Percentiles rank a stretch among this genome's conserved stretches.
Evolutionary conservation across 2,888 invertebrate species (phyloP).

Genomic region (Xylota sylvarum): DNA sequence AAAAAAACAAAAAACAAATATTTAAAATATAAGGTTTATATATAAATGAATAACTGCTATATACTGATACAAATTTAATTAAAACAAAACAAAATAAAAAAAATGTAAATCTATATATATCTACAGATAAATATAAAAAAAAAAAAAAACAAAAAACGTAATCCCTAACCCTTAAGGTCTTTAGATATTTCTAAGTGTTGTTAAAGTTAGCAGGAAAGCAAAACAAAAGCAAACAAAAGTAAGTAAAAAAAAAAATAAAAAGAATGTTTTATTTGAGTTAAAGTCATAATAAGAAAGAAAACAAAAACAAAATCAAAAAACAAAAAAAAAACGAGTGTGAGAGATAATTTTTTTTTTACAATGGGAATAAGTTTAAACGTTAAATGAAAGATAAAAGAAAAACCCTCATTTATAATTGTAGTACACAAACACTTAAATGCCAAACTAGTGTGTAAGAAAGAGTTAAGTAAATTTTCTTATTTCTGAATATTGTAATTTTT

Average conservation of each 20-base stretch:
- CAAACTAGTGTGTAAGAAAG: conserved; percentile 72
- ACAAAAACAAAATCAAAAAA: conserved; percentile 28
- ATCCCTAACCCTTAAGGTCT: conserved; percentile 64
- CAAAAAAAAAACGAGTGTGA: conserved; percentile 40
- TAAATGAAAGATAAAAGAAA: conserved; percentile 40
- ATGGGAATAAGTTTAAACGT: conserved; percentile 63
- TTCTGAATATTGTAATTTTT: conserved; percentile 41
- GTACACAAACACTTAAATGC: conserved; percentile 74
- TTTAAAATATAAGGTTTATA: conserved; percentile 58
- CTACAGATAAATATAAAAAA: conserved; percentile 65
- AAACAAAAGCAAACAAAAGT: conserved; percentile 43
- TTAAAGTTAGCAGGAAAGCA: conserved; percentile 71
- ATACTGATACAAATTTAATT: conserved; percentile 71
- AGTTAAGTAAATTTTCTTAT: conserved; percentile 53
- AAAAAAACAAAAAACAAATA: background rate
- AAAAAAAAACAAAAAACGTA: too few species aligned
- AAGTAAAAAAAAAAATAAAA: conserved; percentile 46
- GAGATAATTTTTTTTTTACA: conserved; percentile 66
- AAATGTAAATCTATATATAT: conserved; percentile 69
- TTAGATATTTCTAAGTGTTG: conserved; percentile 75
- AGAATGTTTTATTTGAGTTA: conserved; percentile 58
- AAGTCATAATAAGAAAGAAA: conserved; percentile 60
- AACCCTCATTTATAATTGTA: conserved; percentile 64
- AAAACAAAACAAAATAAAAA: conserved; percentile 47
- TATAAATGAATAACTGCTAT: conserved; percentile 72